Conservation (phyloP, 2,797 vertebrate genomes). For the Sitta carolinensis region DNA sequence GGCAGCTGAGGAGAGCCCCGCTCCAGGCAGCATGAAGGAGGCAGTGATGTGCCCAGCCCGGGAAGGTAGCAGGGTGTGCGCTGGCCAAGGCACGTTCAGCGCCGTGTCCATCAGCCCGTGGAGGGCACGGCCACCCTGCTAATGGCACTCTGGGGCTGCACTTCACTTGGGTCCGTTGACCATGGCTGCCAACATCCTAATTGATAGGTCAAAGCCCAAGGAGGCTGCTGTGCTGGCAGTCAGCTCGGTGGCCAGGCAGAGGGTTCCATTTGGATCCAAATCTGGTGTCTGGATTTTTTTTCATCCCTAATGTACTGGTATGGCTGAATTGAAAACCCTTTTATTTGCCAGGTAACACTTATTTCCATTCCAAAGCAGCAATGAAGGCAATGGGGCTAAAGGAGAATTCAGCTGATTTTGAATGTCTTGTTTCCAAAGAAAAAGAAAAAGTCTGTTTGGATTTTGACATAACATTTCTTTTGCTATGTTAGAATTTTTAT, state of each 20-base stretch:
- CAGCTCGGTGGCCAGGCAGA: neutral
- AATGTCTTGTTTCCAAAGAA: neutral
- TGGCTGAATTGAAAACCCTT: neutral
- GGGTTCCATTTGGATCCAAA: neutral
- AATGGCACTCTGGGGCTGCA: neutral
- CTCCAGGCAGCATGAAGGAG: neutral
- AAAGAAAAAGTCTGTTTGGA: neutral
- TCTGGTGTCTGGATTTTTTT: neutral
- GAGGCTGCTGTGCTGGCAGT: neutral
- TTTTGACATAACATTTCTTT: neutral
- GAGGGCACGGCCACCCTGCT: fast-evolving
- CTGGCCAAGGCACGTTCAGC: fast-evolving
- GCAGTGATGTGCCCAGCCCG: neutral
- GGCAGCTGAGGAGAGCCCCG: neutral
- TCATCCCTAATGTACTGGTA: neutral
- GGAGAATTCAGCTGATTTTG: neutral
- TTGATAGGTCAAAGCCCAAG: fast-evolving
- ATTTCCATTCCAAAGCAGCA: neutral
- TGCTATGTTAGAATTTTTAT: neutral
- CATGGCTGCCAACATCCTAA: neutral
- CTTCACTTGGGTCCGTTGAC: neutral
- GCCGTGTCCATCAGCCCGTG: neutral
- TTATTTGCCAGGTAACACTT: neutral
- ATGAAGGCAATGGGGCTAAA: neutral
- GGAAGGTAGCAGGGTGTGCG: neutral